Evolutionary conservation across 2,113 vertebrate species (phyloP), one percentile per base, ranked within the genome.

Genomic region (Tupaia tana): DNA sequence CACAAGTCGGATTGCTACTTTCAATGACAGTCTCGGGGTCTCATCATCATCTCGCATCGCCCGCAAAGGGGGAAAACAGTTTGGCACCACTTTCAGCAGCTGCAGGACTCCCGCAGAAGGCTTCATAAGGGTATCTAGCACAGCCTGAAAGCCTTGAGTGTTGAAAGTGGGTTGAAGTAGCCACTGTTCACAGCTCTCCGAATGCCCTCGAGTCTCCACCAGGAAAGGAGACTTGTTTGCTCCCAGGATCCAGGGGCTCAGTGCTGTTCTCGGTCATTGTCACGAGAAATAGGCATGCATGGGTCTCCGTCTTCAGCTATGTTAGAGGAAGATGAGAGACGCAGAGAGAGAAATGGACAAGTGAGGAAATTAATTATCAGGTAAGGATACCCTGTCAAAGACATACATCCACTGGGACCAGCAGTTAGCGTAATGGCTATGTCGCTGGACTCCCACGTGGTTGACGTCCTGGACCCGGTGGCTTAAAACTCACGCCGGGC

Each of bases 101-200:
- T n/a, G 64, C 29, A 15, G 78, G 70, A 25, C 70, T 64, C 52
- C 54, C 84, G 84, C 70, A 13, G 43, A 90, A 96, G 82, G 11
- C 56, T 89, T 31, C 34, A 58, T 18, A 3, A 52, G 58, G 67
- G 13, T 3, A 27, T 31, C 25, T 64, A 18, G 20, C 19, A 64
- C 58, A 29, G 56, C 14, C 54, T 19, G 24, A 70, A 56, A 56
- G 67, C 1, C 59, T 29, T 18, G 6, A 14, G 9, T 22, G 52
- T 2, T 74, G 19, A 56, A 34, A 71, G 31, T 10, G 12, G 52
- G 22, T 16, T 14, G 54, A 27, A 8, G 27, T 43, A 34, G 85
- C 43, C 69, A 14, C 0, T 18, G 73, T 19, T 4, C 64, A 2
- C 3, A 11, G 11, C 20, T 52, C 80, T 70, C 8, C 6, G 0